phyloP scores from a whole-genome alignment of 1,140 invertebrate species.

The Achatina immaculata region DNA sequence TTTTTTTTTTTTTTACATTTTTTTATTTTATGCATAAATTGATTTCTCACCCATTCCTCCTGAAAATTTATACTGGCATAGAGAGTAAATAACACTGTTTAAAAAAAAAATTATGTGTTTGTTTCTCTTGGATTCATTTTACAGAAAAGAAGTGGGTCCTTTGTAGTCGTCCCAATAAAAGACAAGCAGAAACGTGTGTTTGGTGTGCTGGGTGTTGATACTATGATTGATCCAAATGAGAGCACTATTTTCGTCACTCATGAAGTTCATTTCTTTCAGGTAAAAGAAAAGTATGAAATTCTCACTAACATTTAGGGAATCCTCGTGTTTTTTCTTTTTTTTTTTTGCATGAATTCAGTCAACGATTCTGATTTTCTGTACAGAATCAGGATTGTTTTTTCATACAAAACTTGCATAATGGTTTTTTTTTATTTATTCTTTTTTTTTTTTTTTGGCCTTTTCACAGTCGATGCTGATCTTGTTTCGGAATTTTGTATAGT shows the following conservation, averaged over 20 bases:
- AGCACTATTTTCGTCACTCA: constrained; percentile 70
- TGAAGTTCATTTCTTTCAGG: constrained; percentile 72
- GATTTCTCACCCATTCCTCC: no score
- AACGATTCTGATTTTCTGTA: background rate
- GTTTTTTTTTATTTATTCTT: no score
- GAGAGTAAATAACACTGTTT: no score
- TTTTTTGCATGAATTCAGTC: background rate
- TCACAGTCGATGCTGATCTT: no score
- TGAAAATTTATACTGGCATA: no score
- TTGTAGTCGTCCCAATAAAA: constrained; percentile 69
- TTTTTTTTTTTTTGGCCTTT: no score
- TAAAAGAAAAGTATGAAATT: constrained; percentile 44
- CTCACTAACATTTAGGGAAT: background rate
- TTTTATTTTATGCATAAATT: no score
- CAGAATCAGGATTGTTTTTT: constrained; percentile 2
- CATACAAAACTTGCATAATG: background rate
- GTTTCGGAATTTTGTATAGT: no score
- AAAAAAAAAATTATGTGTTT: no score
- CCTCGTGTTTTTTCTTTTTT: background rate
- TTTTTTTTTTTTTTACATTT: no score
- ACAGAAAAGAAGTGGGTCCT: constrained; percentile 67
- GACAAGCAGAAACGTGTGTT: constrained; percentile 69
- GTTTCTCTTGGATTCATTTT: no score
- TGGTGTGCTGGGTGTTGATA: constrained; percentile 70
- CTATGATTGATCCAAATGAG: constrained; percentile 63